Percentiles rank a stretch among this genome's conserved stretches.
These are phyloP conservation scores for Bicyclus anynana DNA, from an alignment of 1,140 invertebrate genomes.

Conservation along the genomic window DNA sequence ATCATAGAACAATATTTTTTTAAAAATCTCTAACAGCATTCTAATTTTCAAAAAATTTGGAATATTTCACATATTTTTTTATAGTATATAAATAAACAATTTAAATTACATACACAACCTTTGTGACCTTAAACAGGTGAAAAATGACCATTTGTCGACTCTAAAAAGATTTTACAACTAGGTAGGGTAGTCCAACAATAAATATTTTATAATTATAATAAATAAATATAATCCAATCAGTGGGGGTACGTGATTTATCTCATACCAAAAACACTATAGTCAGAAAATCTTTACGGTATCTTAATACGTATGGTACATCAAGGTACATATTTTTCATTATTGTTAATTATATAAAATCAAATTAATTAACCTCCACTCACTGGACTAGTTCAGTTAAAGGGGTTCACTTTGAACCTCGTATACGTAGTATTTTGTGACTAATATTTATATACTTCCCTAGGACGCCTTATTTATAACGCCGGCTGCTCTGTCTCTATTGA, in stretches of 20 bases:
- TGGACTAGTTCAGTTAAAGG: no score
- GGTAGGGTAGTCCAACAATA: neutral
- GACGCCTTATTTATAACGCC: no score
- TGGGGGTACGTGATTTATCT: no score
- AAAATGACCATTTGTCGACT: neutral
- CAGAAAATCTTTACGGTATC: neutral
- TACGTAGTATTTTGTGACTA: no score
- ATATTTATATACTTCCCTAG: no score
- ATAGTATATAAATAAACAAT: neutral
- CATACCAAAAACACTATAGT: no score
- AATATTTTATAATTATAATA: neutral
- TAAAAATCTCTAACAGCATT: neutral
- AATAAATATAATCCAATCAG: conserved; percentile 5
- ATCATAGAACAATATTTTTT: neutral
- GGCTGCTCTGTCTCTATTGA: no score
- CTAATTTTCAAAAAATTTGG: neutral
- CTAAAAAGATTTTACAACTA: neutral
- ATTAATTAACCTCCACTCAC: no score
- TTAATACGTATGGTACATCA: no score
- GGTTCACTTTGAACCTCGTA: no score
- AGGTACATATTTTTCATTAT: no score
- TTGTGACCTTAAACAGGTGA: conserved; percentile 12
- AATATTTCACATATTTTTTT: neutral
- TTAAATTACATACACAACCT: conserved; percentile 18
- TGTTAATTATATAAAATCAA: no score